phyloP scores from a whole-genome alignment of 2,113 vertebrate species.

The Capreolus pygargus region DNA sequence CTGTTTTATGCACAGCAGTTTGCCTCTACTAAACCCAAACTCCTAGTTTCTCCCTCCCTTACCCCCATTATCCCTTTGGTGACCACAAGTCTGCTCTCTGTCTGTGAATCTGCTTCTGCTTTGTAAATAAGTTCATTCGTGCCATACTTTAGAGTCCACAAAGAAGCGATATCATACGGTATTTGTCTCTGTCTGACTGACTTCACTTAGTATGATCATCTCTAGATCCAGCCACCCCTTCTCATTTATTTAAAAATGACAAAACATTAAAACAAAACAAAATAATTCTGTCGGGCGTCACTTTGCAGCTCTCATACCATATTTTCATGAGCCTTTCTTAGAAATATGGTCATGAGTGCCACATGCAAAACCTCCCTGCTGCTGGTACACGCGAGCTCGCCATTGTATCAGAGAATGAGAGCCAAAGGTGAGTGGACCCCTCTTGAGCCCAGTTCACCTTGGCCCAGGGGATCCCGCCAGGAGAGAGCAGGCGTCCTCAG shows the following conservation, averaged over 20 bases:
- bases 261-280: background rate
- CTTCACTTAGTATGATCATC: background rate
- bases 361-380: background rate
- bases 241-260: background rate
- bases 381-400: fast-evolving
- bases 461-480: background rate
- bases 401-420: fast-evolving
- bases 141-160: background rate
- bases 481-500: background rate
- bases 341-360: background rate
- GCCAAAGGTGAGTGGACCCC: background rate
- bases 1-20: too few relatives aligned
- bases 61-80: too few relatives aligned
- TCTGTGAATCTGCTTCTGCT: background rate
- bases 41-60: background rate
- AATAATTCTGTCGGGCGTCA: background rate
- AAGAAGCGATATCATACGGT: too few relatives aligned
- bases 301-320: background rate
- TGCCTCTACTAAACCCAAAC: background rate
- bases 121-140: background rate
- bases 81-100: background rate
- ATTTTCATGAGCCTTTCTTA: background rate
- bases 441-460: fast-evolving
- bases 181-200: background rate
- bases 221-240: background rate